A percentile compares a stretch with the other conserved stretches of the same genome.
Evolutionary conservation across 2,888 invertebrate genomes (phyloP).

Genomic region (Serripes groenlandicus): DNA sequence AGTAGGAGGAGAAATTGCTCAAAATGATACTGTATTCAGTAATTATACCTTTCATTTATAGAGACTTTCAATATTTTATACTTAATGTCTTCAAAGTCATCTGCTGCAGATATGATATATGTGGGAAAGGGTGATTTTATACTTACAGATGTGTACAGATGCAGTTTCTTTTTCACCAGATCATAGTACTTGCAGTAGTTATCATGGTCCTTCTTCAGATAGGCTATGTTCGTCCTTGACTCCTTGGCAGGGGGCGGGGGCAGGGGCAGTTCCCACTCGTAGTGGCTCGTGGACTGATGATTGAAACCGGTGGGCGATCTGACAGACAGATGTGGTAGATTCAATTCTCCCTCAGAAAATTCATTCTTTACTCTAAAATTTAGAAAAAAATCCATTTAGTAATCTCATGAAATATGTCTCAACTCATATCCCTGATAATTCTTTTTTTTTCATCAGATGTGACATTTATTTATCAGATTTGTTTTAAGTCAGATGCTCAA

Average conservation of each 20-base stretch:
- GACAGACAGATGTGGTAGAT: constrained; percentile 46
- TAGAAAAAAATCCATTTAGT: too few relatives aligned
- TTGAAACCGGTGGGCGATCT: constrained; percentile 32
- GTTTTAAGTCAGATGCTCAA: too few relatives aligned
- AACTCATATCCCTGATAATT: too few relatives aligned
- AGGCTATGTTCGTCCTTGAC: constrained; percentile 63
- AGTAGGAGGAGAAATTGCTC: too few relatives aligned
- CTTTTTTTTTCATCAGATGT: too few relatives aligned
- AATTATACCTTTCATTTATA: too few relatives aligned
- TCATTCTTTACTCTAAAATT: constrained; percentile 18
- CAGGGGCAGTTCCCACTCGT: constrained; percentile 75
- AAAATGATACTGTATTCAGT: too few relatives aligned
- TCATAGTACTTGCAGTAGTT: constrained; percentile 76
- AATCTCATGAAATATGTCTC: too few relatives aligned
- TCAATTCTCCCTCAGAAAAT: constrained; percentile 54
- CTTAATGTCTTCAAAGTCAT: too few relatives aligned
- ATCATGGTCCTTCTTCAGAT: constrained; percentile 67
- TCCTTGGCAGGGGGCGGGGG: constrained; percentile 74
- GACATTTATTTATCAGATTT: too few relatives aligned
- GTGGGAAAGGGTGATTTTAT: background rate
- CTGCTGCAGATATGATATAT: too few relatives aligned
- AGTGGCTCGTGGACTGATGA: constrained; percentile 46
- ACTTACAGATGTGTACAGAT: constrained; percentile 80
- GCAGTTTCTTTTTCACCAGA: constrained; percentile 77
- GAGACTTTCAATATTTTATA: too few relatives aligned